Percentiles rank a stretch among this genome's conserved stretches.
Evolutionary conservation across 1,140 invertebrate genomes (phyloP).

Genomic region (Eupeodes corollae): DNA sequence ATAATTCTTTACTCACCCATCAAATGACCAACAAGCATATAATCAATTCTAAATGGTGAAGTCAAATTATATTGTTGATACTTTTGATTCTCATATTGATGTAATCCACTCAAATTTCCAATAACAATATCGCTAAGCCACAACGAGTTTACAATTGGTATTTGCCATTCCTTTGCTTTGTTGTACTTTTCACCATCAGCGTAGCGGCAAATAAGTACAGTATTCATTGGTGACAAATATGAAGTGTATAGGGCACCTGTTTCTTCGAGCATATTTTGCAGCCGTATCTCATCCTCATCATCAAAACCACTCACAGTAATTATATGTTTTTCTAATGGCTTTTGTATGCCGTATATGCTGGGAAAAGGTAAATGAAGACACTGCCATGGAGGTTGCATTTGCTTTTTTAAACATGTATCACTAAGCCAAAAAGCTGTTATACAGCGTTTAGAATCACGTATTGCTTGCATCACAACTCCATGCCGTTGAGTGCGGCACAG

Average conservation of each 20-base stretch:
- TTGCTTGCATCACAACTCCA: constrained; percentile 73
- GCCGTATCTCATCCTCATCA: constrained; percentile 62
- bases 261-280: constrained; percentile 75
- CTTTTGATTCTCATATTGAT: constrained; percentile 68
- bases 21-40: constrained; percentile 72
- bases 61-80: constrained; percentile 77
- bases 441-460: constrained; percentile 65
- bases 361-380: constrained; percentile 82
- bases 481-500: constrained; percentile 81
- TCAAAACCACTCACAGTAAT: constrained; percentile 79
- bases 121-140: constrained; percentile 91
- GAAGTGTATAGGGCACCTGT: constrained; percentile 72
- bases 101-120: constrained; percentile 71
- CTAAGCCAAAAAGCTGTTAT: constrained; percentile 92
- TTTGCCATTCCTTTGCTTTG: constrained; percentile 81
- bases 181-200: constrained; percentile 77
- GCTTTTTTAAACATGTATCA: constrained; percentile 73
- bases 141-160: constrained; percentile 77
- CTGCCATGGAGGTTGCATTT: constrained; percentile 81
- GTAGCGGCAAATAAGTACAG: constrained; percentile 60
- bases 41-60: constrained; percentile 77
- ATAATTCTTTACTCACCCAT: constrained; percentile 72
- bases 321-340: constrained; percentile 54
- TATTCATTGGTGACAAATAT: constrained; percentile 64
- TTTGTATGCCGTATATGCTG: constrained; percentile 59